A percentile compares a stretch with the other conserved stretches of the same genome.
These are phyloP conservation scores for Drosophila prostipennis DNA, from an alignment of 2,888 invertebrate genomes.

Conservation along the genomic window DNA sequence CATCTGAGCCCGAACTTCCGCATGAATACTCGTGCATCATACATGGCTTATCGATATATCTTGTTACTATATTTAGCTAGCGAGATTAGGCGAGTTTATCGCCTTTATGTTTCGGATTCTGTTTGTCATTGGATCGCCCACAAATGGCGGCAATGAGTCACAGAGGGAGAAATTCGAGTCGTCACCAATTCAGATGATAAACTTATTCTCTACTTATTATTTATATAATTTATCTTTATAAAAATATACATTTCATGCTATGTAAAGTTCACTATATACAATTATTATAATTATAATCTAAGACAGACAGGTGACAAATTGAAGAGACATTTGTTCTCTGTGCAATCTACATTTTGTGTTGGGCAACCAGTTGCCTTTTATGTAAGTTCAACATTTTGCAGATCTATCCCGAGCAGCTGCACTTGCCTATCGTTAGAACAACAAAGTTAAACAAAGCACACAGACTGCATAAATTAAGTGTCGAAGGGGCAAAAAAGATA, in stretches of 20 bases:
- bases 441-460: constrained; percentile 48
- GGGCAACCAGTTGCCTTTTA: constrained; percentile 74
- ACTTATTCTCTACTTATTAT: too few relatives aligned
- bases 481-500: constrained; percentile 54
- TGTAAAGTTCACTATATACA: too few relatives aligned
- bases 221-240: too few relatives aligned
- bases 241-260: too few relatives aligned
- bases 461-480: constrained; percentile 65
- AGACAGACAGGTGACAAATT: not conserved
- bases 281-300: not conserved
- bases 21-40: constrained; percentile 48
- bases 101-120: constrained; percentile 16
- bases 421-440: constrained; percentile 42
- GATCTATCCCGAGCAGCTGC: constrained; percentile 46
- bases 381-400: constrained; percentile 75
- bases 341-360: constrained; percentile 17
- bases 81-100: constrained; percentile 55
- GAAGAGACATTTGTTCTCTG: not conserved
- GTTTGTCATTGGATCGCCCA: constrained; percentile 40
- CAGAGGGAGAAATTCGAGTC: constrained; percentile 10
- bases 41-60: constrained; percentile 49
- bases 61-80: constrained; percentile 65
- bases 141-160: constrained; percentile 32
- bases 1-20: constrained; percentile 65
- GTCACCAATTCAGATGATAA: constrained; percentile 4